Evolutionary conservation across 1,140 invertebrate species (phyloP), one percentile per base, ranked within the genome.

Genomic region (Lutraria rhynchaena): DNA sequence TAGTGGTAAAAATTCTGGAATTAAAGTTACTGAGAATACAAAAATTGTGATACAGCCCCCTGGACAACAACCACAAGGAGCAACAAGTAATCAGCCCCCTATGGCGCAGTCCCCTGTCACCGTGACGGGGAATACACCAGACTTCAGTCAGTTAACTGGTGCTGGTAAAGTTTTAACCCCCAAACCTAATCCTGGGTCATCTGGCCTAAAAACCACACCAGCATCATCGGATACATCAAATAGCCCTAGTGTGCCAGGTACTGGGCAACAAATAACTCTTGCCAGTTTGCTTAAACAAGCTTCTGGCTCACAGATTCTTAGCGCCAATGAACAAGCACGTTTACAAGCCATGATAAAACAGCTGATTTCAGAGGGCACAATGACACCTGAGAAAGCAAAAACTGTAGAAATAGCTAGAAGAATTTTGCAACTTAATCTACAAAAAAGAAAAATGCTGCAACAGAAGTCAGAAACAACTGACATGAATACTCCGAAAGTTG

Each of bases 1-100:
- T 17, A 51, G 70, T 74, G 78, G 78, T 29, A 73, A 73, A 53
- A 81, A 81, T n/a, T 63, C 67, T 41, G 69, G 70, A 51, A 81
- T 81, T 9, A 70, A 70, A 17, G 78, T 73, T n/a, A 73, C 78
- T 31, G 78, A 65, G 44, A 81, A 71, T 51, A 81, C 70, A 17
- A 81, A 81, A 29, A 74, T 81, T 41, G 78, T 81, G 11, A 73
- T 81, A 29, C 78, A 81, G 58, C 78, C 67, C 7, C 78, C 67
- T 19, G 44, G 44, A 4, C 44, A 44, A n/a, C 22, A 51, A 22
- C 49, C 51, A 5, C 33, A 5, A 11, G 46, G 27, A 3, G 44
- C 55, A 22, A 15, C 35, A 1, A 22, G 29, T 24, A 19, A 11
- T 31, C 33, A 29, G 33, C 37, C 24, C 19, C 17, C 69, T 29